Evolutionary conservation across 2,113 vertebrate species (phyloP).

Genomic region (Myxocyprinus asiaticus): DNA sequence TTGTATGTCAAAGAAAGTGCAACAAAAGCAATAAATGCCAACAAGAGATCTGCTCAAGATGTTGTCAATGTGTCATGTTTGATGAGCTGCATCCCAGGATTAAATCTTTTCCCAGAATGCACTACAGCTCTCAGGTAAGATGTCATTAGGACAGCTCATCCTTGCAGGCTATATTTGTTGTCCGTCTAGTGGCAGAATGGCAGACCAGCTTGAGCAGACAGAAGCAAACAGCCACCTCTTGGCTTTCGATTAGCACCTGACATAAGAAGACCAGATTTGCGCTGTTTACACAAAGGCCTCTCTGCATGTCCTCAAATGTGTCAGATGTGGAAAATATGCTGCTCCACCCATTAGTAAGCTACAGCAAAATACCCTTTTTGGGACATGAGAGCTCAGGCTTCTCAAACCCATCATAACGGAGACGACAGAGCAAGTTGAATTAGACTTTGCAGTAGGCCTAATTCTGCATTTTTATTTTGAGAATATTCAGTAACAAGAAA

Average conservation of each 20-base stretch:
- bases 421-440: neutral
- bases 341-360: constrained; percentile 13
- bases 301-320: constrained; percentile 38
- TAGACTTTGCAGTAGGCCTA: neutral
- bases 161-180: constrained; percentile 38
- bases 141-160: constrained; percentile 53
- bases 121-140: constrained; percentile 40
- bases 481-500: neutral
- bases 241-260: constrained; percentile 26
- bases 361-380: constrained; percentile 1
- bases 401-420: neutral
- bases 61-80: constrained; percentile 18
- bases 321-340: constrained; percentile 15
- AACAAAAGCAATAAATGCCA: neutral
- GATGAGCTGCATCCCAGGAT: constrained; percentile 30
- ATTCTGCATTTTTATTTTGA: too few relatives aligned
- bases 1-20: neutral
- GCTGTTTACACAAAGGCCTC: constrained; percentile 34
- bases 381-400: neutral
- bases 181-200: constrained; percentile 4
- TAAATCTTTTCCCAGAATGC: constrained; percentile 45
- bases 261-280: constrained; percentile 39
- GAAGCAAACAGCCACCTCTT: constrained; percentile 21
- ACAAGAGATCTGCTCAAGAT: neutral
- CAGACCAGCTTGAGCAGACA: constrained; percentile 1